Evolutionary conservation across 2,797 vertebrate species (phyloP), one percentile per base, ranked within the genome.

Genomic region (Champsocephalus esox): DNA sequence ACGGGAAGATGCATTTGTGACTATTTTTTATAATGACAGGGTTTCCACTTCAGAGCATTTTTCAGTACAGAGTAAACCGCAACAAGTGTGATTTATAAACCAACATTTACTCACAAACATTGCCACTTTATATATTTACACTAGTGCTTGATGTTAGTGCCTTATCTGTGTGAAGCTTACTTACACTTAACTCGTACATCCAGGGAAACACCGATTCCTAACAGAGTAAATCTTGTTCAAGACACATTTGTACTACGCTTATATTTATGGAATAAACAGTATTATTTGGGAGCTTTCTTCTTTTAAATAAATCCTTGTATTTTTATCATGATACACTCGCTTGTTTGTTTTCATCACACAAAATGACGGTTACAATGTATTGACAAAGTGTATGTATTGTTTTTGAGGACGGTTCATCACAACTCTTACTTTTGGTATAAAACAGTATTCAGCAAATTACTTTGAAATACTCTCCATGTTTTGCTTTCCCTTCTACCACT

Each of bases 281-380:
- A 88, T 94, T 94, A 93, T 88, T 79, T 87, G 81, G 83, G 81
- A 92, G 79, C 73, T 86, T 82, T 88, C 63, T 83, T 77, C 83
- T 86, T 89, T 88, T 81, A 68, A 94, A 93, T 95, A 94, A 93
- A 94, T 86, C 66, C 78, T 88, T 92, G 89, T 93, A 92, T 92
- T 94, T 93, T 93, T 90, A 82, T 79, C 85, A 85, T 69, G 66
- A 84, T 49, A 28, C 4, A 46, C 44, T 61, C 17, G 50, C 38
- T 45, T 64, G 45, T 34, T 73, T 80, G 1, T 65, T 63, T 54
- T 76, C 2, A 52, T 62, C 16, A 32, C 32, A 55, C 28, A 32
- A 8, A 16, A 28, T 28, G 28, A 28, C 28, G 4, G 28, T 28
- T 28, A 28, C 5, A 28, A 28, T 28, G 28, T 28, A 38, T 38